phyloP scores from a whole-genome alignment of 2,888 invertebrate species.

The Plagodis pulveraria region DNA sequence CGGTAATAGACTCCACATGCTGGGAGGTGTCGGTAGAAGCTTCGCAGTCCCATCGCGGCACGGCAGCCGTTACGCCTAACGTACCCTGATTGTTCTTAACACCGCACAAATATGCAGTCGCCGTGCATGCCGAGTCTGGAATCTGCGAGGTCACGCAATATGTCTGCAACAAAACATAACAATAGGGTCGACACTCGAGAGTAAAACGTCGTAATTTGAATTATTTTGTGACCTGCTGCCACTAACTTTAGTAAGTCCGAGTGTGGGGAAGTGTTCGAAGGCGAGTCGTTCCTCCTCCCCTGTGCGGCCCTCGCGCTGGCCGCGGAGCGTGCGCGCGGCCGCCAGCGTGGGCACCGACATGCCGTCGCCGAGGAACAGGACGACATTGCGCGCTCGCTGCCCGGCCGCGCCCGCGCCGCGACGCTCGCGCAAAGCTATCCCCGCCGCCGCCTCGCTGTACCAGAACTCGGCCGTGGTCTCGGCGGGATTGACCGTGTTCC shows the following conservation, averaged over 20 bases:
- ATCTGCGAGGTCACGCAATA: slow-evolving; percentile 86
- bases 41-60: slow-evolving; percentile 85
- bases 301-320: slow-evolving; percentile 74
- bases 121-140: slow-evolving; percentile 89
- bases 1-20: slow-evolving; percentile 87
- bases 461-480: slow-evolving; percentile 34
- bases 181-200: not conserved
- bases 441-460: slow-evolving; percentile 37
- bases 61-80: slow-evolving; percentile 87
- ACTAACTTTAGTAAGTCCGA: slow-evolving; percentile 65
- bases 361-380: slow-evolving; percentile 90
- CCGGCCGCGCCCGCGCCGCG: slow-evolving; percentile 41
- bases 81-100: slow-evolving; percentile 87
- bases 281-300: slow-evolving; percentile 85
- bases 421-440: slow-evolving; percentile 46
- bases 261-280: slow-evolving; percentile 86
- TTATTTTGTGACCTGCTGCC: not conserved
- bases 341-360: slow-evolving; percentile 89
- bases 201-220: not conserved
- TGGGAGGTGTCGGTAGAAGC: slow-evolving; percentile 77
- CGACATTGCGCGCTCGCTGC: slow-evolving; percentile 81
- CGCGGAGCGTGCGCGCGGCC: slow-evolving; percentile 84
- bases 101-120: slow-evolving; percentile 88
- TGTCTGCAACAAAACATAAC: slow-evolving; percentile 57
- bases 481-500: slow-evolving; percentile 8